Evolutionary conservation across 2,797 vertebrate genomes (phyloP).

Genomic region (Schizopygopsis pylzovi): DNA sequence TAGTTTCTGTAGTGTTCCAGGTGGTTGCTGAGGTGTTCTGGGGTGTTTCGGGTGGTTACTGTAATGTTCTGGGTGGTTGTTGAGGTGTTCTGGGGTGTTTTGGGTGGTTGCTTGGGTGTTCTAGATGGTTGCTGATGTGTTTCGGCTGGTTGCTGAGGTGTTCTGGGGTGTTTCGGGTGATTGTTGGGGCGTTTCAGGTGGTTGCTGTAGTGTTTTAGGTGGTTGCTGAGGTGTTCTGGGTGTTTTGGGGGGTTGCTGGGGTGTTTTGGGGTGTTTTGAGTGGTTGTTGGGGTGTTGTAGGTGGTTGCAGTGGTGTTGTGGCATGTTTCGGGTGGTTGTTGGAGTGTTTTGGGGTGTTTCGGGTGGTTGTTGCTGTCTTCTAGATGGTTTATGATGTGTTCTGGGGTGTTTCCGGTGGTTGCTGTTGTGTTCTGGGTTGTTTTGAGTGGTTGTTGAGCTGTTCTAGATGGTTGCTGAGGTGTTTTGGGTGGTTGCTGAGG

Average conservation of each 20-base stretch:
- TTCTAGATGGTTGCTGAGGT: too few species aligned
- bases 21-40: too few species aligned
- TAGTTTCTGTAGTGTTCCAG: too few species aligned
- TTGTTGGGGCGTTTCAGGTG: neutral
- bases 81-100: neutral
- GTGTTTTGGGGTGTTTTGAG: too few species aligned
- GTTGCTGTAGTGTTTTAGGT: too few species aligned
- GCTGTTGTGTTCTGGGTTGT: neutral
- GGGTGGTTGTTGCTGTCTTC: neutral
- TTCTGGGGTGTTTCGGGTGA: too few species aligned
- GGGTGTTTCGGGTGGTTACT: neutral
- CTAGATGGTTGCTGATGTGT: neutral
- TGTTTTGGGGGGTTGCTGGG: neutral
- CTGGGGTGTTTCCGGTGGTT: neutral
- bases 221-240: too few species aligned
- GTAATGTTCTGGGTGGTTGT: too few species aligned
- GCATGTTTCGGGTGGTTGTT: neutral
- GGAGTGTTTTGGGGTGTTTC: neutral
- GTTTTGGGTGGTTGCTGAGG: too few species aligned
- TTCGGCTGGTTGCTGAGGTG: neutral
- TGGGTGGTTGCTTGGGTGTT: neutral
- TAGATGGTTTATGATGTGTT: neutral
- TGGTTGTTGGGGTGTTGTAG: too few species aligned
- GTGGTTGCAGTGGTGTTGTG: too few species aligned
- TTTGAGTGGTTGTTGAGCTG: too few species aligned